These are phyloP conservation scores for Muscicapa adusta DNA, from an alignment of 2,113 vertebrate genomes.

Conservation along the genomic window DNA sequence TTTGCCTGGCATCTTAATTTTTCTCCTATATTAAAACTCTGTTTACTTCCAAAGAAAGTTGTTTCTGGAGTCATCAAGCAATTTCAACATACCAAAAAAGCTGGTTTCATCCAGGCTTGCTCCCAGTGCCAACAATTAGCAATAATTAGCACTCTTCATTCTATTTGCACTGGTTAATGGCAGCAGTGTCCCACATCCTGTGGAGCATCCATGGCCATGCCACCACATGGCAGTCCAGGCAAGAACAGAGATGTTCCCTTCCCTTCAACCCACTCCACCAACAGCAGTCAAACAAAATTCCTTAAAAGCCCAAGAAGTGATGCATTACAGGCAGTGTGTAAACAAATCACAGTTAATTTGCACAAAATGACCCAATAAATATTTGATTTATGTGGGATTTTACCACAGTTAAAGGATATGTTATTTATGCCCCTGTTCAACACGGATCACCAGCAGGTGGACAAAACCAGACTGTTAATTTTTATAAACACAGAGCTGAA, in stretches of 20 bases:
- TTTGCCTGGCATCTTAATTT: background rate
- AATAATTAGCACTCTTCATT: background rate
- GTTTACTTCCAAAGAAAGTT: background rate
- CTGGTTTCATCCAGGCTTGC: background rate
- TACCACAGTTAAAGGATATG: background rate
- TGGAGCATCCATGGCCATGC: background rate
- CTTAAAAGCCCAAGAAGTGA: background rate
- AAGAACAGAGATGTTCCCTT: background rate
- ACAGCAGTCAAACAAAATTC: background rate
- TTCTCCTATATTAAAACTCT: background rate
- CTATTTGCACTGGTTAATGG: background rate
- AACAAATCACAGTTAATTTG: background rate
- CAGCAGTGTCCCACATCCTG: background rate
- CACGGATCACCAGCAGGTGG: background rate
- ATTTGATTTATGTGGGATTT: fast-evolving
- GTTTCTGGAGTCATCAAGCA: background rate
- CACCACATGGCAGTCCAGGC: fast-evolving
- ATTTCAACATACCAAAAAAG: background rate
- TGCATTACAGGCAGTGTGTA: fast-evolving
- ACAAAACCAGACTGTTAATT: background rate
- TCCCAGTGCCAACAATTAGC: background rate
- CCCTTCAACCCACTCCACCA: background rate
- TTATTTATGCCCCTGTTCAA: background rate
- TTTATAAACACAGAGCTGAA: background rate
- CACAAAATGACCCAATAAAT: background rate